Conservation (phyloP, 2,113 vertebrate species). For the Aramus guarauna region DNA sequence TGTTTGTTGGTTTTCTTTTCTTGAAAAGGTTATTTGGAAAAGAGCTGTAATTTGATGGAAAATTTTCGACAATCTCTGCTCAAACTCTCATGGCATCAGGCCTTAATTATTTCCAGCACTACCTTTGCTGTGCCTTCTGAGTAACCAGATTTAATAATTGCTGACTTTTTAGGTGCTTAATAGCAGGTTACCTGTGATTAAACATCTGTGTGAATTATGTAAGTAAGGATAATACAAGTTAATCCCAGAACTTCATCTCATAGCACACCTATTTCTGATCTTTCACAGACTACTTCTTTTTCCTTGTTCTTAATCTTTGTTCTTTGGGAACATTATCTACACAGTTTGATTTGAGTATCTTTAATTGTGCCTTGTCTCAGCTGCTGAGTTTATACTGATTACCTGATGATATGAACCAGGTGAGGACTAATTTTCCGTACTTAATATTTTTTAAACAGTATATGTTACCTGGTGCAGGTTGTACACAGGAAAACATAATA, state of each 20-base stretch:
- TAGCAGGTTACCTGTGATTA: neutral
- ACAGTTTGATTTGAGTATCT: neutral
- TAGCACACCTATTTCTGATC: neutral
- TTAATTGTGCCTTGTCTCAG: neutral
- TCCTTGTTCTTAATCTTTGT: neutral
- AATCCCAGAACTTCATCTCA: neutral
- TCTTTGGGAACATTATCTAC: neutral
- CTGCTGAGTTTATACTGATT: neutral
- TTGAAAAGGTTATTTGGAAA: neutral
- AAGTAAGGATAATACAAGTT: neutral
- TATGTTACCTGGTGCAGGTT: neutral
- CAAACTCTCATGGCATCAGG: neutral
- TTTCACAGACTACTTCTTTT: neutral
- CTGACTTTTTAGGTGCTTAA: neutral
- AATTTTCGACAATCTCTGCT: neutral
- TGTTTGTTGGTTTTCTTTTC: neutral
- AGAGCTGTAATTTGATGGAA: neutral
- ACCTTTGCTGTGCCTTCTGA: neutral
- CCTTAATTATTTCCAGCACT: neutral
- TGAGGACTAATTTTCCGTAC: neutral
- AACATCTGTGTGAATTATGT: neutral
- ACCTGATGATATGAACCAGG: neutral
- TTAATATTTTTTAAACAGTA: neutral
- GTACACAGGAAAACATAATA: neutral
- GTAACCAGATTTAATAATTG: neutral